phyloP scores from a whole-genome alignment of 2,888 invertebrate genomes.

The Macrophya alboannulata region DNA sequence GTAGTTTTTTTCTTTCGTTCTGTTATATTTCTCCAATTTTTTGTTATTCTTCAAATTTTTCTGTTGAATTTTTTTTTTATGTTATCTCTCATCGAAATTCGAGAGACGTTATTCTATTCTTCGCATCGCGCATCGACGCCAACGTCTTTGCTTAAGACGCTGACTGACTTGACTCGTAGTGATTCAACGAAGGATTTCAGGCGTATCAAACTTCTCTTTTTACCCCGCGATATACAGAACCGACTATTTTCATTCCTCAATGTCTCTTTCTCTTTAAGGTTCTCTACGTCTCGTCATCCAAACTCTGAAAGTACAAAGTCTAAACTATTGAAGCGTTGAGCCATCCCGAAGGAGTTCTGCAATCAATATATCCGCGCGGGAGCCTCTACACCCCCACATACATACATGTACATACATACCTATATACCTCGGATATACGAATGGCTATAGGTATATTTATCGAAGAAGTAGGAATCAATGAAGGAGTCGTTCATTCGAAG shows the following conservation, averaged over 20 bases:
- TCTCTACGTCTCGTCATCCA: not conserved
- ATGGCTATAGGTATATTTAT: slow-evolving; percentile 37
- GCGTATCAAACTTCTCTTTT: not conserved
- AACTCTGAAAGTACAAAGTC: slow-evolving; percentile 16
- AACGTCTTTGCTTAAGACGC: not conserved
- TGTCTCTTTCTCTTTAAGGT: not conserved
- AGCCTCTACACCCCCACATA: slow-evolving; percentile 30
- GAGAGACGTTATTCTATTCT: not conserved
- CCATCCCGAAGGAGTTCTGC: slow-evolving; percentile 36
- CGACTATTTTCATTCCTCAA: slow-evolving; percentile 19
- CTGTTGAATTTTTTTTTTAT: not conserved
- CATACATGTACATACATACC: not conserved
- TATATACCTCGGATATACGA: not conserved
- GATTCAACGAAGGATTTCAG: slow-evolving; percentile 14
- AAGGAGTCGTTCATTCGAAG: slow-evolving; percentile 19
- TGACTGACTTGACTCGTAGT: slow-evolving; percentile 8
- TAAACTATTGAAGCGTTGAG: slow-evolving; percentile 50
- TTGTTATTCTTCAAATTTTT: not conserved
- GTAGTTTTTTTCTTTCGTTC: not conserved
- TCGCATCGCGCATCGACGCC: not conserved
- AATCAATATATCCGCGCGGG: slow-evolving; percentile 38
- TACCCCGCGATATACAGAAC: not conserved
- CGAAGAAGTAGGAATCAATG: slow-evolving; percentile 18
- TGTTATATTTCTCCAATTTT: not conserved
- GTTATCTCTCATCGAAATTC: not conserved